These are phyloP conservation scores for Mastomys coucha DNA, from an alignment of 2,113 vertebrate genomes.

Conservation along the genomic window DNA sequence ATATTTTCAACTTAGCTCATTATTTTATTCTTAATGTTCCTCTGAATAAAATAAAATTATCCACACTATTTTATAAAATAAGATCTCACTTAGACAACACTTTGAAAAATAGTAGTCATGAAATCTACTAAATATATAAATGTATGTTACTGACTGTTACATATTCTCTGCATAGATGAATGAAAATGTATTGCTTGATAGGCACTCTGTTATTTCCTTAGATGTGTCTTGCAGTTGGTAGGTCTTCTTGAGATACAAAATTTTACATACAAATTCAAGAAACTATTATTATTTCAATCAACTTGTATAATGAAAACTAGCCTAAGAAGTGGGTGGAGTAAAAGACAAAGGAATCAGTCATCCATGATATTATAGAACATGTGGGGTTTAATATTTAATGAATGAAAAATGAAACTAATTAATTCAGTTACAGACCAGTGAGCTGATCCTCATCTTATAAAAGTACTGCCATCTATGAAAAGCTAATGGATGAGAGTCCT, in stretches of 20 bases:
- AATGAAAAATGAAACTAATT: conserved; percentile 35
- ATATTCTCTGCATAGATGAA: conserved; percentile 46
- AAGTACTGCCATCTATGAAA: neutral
- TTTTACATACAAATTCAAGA: neutral
- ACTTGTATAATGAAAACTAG: neutral
- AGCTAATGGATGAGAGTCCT: neutral
- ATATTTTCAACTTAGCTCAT: neutral
- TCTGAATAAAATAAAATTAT: neutral
- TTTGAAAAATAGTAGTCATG: conserved; percentile 41
- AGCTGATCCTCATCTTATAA: neutral
- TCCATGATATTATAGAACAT: neutral
- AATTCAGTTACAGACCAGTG: neutral
- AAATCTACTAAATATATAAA: conserved; percentile 52
- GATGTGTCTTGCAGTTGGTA: conserved; percentile 24
- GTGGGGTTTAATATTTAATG: neutral
- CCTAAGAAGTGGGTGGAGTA: neutral
- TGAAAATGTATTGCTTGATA: conserved; percentile 40
- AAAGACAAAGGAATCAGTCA: neutral
- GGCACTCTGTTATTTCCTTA: neutral
- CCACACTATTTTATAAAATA: neutral
- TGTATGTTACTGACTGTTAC: conserved; percentile 6
- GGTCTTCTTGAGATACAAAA: conserved; percentile 22
- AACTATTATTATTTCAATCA: neutral
- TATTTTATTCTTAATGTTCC: conserved; percentile 14
- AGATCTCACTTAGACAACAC: neutral